Evolutionary conservation across 2,113 vertebrate species (phyloP).

Genomic region (human (Homo sapiens)): GRCh38 chr15:71352001-71352500

Average conservation of each 20-base stretch:
- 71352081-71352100: background rate
- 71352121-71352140: background rate
- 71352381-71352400: slow-evolving; percentile 39
- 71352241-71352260: background rate
- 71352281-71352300: background rate
- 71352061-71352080: background rate
- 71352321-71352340: background rate
- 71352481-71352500: background rate
- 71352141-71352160: background rate
- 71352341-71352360: background rate
- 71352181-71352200: slow-evolving; percentile 37
- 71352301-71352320: background rate
- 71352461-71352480: background rate
- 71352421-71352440: slow-evolving; percentile 25
- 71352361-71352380: slow-evolving; percentile 38
- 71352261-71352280: background rate
- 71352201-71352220: slow-evolving; percentile 47
- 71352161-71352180: background rate
- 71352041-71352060: background rate
- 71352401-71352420: background rate
- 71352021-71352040: background rate
- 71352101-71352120: background rate
- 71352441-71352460: background rate
- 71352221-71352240: background rate
- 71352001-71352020: background rate